Conservation (phyloP, 2,797 vertebrate genomes). For the Sebastes cheni region DNA sequence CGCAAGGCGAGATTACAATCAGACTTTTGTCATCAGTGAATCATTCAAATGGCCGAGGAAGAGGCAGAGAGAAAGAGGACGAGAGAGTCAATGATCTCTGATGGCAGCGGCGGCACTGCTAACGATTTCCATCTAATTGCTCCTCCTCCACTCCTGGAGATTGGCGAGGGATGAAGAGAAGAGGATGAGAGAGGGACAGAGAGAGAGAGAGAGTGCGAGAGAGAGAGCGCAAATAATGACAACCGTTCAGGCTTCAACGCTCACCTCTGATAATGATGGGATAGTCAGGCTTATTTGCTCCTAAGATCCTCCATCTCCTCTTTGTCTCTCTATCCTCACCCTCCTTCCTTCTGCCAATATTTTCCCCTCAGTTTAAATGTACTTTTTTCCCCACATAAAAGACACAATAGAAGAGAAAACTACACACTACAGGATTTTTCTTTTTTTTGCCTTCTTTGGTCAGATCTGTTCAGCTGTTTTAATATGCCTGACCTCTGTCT, state of each 20-base stretch:
- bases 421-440: not conserved
- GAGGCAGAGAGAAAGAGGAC: conserved; percentile 43
- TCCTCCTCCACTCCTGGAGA: conserved; percentile 56
- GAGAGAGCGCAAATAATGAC: conserved; percentile 56
- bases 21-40: conserved; percentile 74
- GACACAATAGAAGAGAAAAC: conserved; percentile 4
- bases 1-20: conserved; percentile 71
- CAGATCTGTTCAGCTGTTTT: not conserved
- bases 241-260: conserved; percentile 64
- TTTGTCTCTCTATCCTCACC: conserved; percentile 24
- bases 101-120: conserved; percentile 50
- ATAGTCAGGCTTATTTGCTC: conserved; percentile 56
- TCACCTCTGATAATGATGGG: conserved; percentile 71
- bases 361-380: conserved; percentile 42
- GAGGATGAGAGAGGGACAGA: conserved; percentile 22
- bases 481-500: too few species aligned
- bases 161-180: conserved; percentile 28
- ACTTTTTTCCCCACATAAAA: conserved; percentile 19
- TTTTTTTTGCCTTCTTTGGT: not conserved
- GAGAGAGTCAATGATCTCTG: conserved; percentile 73
- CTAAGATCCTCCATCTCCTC: conserved; percentile 40
- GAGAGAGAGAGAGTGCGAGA: conserved; percentile 6
- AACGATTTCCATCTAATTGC: conserved; percentile 80
- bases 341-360: conserved; percentile 41
- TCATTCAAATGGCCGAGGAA: conserved; percentile 65